A percentile compares a stretch with the other conserved stretches of the same genome.
These are phyloP conservation scores for Mesembrinibis cayennensis DNA, from an alignment of 2,113 vertebrate species.

Conservation along the genomic window DNA sequence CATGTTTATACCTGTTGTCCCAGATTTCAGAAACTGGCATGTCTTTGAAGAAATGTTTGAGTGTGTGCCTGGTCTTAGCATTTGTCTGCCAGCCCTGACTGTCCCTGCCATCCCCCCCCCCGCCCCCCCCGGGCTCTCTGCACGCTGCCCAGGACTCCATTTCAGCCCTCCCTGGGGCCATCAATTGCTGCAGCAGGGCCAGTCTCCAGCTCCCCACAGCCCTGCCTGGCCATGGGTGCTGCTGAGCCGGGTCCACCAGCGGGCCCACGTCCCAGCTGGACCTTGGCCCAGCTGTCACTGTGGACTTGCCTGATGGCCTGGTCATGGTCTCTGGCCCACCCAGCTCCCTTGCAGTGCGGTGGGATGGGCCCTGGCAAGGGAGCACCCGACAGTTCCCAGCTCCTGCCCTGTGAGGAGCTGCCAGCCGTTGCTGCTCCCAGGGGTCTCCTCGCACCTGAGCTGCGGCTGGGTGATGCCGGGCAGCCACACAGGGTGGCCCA, in stretches of 20 bases:
- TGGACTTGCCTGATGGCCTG: rapidly evolving
- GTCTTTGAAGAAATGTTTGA: neutral
- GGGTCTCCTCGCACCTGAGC: neutral
- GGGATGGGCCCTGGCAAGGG: rapidly evolving
- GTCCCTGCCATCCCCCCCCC: neutral
- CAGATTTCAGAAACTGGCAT: neutral
- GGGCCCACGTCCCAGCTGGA: neutral
- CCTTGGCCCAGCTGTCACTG: neutral
- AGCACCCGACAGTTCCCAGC: neutral
- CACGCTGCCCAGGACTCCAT: neutral
- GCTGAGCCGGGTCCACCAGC: rapidly evolving
- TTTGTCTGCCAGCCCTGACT: neutral
- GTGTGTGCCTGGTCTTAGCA: neutral
- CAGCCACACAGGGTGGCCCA: rapidly evolving
- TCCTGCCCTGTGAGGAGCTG: rapidly evolving
- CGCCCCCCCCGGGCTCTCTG: neutral
- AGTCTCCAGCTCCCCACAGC: neutral
- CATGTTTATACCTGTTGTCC: neutral
- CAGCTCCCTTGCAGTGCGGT: rapidly evolving
- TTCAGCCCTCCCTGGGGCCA: neutral
- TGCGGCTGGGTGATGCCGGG: neutral
- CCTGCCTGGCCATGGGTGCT: neutral
- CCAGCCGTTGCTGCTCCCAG: neutral
- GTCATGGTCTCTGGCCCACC: neutral
- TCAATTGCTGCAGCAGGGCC: rapidly evolving